These are phyloP conservation scores for Craniophora ligustri DNA, from an alignment of 2,888 invertebrate species.

Conservation along the genomic window DNA sequence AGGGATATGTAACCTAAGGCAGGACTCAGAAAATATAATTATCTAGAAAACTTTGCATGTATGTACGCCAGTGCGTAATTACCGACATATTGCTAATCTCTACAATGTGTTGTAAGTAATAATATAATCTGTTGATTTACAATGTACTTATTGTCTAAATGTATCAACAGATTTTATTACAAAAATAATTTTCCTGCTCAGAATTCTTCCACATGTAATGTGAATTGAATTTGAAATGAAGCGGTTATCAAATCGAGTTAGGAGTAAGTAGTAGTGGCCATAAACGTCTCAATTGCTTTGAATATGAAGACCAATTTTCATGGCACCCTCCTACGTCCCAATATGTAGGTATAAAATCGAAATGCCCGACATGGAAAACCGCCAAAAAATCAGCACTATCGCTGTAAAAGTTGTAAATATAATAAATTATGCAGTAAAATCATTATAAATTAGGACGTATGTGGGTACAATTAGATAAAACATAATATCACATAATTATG, in stretches of 20 bases:
- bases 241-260: conserved; percentile 8
- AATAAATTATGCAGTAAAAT: not conserved
- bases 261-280: not conserved
- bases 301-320: not conserved
- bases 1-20: too few relatives aligned
- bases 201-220: conserved; percentile 9
- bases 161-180: too few relatives aligned
- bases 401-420: not conserved
- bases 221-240: not conserved
- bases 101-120: too few relatives aligned
- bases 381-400: not conserved
- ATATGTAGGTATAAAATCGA: too few relatives aligned
- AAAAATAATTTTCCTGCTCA: conserved; percentile 1
- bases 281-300: not conserved
- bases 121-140: too few relatives aligned
- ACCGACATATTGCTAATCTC: too few relatives aligned
- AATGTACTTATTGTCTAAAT: too few relatives aligned
- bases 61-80: too few relatives aligned
- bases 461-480: not conserved
- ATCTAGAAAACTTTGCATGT: too few relatives aligned
- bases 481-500: not conserved
- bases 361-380: not conserved
- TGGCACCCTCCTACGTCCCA: too few relatives aligned
- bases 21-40: too few relatives aligned
- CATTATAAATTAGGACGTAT: not conserved